A percentile compares a stretch with the other conserved stretches of the same genome.
Evolutionary conservation across 2,113 vertebrate genomes (phyloP).

Genomic region (Embiotoca jacksoni): DNA sequence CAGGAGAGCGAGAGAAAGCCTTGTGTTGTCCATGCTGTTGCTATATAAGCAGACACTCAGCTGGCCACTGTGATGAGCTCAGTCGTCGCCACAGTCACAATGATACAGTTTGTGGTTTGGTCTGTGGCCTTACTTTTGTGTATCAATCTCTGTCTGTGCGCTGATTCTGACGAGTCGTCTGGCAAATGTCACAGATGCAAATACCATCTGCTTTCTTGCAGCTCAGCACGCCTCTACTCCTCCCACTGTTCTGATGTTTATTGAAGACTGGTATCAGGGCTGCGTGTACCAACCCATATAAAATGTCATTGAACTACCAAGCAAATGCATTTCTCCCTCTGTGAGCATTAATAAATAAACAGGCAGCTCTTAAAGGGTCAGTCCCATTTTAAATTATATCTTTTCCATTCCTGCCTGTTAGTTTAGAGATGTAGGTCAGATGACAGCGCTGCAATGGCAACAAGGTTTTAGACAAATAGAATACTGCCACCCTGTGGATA

Average conservation of each 20-base stretch:
- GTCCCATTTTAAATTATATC: conserved; percentile 52
- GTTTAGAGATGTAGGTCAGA: conserved; percentile 81
- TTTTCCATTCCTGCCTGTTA: conserved; percentile 53
- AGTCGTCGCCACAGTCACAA: neutral
- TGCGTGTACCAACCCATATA: conserved; percentile 13
- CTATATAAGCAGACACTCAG: conserved; percentile 7
- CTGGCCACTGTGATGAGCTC: conserved; percentile 2
- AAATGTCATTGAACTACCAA: conserved; percentile 3
- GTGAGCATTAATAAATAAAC: conserved; percentile 61
- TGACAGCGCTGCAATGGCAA: conserved; percentile 58
- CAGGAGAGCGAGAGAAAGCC: neutral
- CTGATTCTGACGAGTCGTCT: conserved; percentile 47
- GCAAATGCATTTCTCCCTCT: conserved; percentile 31
- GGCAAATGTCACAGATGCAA: conserved; percentile 69
- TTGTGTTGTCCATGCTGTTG: conserved; percentile 9
- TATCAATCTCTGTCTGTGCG: conserved; percentile 46
- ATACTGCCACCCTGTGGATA: conserved; percentile 76
- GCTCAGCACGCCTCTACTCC: conserved; percentile 63
- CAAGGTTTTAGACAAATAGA: conserved; percentile 24
- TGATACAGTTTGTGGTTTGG: conserved; percentile 21
- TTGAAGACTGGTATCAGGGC: conserved; percentile 37
- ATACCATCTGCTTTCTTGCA: conserved; percentile 77
- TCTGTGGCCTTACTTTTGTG: conserved; percentile 29
- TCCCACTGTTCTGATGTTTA: conserved; percentile 61
- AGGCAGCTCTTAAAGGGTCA: conserved; percentile 51